Evolutionary conservation across 2,888 invertebrate species (phyloP).

Genomic region (Hyposoter dolosus): DNA sequence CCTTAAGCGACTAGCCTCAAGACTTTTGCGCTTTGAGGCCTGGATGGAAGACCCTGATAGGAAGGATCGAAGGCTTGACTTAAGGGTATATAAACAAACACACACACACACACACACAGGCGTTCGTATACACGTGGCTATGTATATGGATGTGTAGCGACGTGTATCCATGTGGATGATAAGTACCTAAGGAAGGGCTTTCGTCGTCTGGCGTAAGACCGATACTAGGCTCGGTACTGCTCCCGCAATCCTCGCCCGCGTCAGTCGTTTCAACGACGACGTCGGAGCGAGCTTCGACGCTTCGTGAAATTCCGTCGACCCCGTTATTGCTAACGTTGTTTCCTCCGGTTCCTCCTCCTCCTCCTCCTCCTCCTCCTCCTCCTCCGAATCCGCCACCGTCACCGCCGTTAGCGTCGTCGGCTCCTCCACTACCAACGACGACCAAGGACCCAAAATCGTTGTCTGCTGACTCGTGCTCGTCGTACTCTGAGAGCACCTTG

Average conservation of each 20-base stretch:
- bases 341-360: conserved; percentile 76
- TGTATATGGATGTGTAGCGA: neutral
- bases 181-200: conserved; percentile 89
- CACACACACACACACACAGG: neutral
- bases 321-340: conserved; percentile 60
- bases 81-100: conserved; percentile 14
- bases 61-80: conserved; percentile 4
- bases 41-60: conserved; percentile 2
- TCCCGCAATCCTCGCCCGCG: conserved; percentile 80
- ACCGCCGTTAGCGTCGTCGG: conserved; percentile 84
- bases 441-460: conserved; percentile 83
- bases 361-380: conserved; percentile 78
- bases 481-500: conserved; percentile 95
- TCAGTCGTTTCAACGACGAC: conserved; percentile 68
- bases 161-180: conserved; percentile 18
- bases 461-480: conserved; percentile 89
- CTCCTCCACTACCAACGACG: conserved; percentile 86
- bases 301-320: conserved; percentile 58
- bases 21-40: neutral
- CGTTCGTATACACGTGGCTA: neutral
- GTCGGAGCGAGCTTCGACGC: conserved; percentile 58
- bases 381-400: conserved; percentile 74
- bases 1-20: neutral
- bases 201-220: conserved; percentile 87
- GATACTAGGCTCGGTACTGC: conserved; percentile 86